These are phyloP conservation scores for Eidolon dupreanum DNA, from an alignment of 2,797 vertebrate species.

Conservation along the genomic window DNA sequence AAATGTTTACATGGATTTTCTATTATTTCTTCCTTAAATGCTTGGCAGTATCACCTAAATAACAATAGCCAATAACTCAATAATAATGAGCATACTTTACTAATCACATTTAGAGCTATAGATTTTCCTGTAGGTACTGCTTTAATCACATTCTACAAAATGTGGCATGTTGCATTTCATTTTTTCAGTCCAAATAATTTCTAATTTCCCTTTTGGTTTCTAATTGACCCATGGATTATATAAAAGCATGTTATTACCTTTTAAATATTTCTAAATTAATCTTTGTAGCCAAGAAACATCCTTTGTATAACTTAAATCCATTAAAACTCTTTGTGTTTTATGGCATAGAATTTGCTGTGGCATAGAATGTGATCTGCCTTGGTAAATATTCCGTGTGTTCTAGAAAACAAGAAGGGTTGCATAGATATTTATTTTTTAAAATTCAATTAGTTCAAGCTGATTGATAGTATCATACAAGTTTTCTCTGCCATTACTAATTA, in stretches of 20 bases:
- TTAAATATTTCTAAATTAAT: not conserved
- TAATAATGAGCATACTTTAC: not conserved
- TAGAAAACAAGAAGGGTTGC: not conserved
- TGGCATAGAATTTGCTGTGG: not conserved
- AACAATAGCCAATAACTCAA: too few species aligned
- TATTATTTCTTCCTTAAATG: not conserved
- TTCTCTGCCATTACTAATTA: not conserved
- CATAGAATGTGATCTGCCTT: not conserved
- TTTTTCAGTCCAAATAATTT: not conserved
- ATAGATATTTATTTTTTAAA: not conserved
- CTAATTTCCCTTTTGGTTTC: not conserved
- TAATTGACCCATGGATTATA: not conserved
- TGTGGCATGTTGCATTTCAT: not conserved
- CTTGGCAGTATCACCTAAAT: not conserved
- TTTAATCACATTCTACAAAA: not conserved
- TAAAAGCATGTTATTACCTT: not conserved
- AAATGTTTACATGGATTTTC: not conserved
- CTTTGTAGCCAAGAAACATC: not conserved
- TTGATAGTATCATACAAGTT: not conserved
- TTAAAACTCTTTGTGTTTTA: not conserved
- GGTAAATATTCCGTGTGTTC: not conserved
- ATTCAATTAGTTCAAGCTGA: not conserved
- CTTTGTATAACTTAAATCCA: not conserved
- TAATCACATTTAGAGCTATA: not conserved
- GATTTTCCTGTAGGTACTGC: not conserved